A percentile compares a stretch with the other conserved stretches of the same genome.
phyloP scores from a whole-genome alignment of 2,797 vertebrate species.

The Poecile montanus region DNA sequence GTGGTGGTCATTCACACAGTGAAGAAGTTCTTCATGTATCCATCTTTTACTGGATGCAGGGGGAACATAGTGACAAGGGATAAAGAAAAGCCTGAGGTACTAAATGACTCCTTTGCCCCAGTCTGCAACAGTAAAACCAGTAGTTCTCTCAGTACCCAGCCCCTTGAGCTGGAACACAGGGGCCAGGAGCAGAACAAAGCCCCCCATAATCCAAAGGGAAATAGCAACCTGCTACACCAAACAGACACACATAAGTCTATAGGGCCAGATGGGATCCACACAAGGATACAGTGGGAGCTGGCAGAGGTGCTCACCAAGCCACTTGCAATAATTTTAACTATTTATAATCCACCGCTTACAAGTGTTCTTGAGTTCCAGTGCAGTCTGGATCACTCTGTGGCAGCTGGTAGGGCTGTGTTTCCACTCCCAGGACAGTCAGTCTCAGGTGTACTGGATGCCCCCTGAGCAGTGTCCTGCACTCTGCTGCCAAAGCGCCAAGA shows the following conservation, averaged over 20 bases:
- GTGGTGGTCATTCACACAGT: background rate
- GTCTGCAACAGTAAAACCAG: background rate
- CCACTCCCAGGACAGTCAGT: background rate
- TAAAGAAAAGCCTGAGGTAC: background rate
- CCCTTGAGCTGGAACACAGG: background rate
- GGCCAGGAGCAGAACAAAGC: rapidly evolving
- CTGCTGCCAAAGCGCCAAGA: background rate
- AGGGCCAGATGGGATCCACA: background rate
- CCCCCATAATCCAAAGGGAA: background rate
- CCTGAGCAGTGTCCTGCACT: background rate
- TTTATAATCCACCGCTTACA: background rate
- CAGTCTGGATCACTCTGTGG: background rate
- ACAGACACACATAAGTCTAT: background rate
- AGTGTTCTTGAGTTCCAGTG: background rate
- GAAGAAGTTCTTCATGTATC: background rate
- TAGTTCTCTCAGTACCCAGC: background rate
- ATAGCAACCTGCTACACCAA: background rate
- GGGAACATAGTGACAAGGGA: background rate
- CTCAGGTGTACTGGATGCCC: background rate
- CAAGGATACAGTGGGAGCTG: background rate
- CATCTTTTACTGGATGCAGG: background rate
- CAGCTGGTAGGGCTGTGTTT: background rate
- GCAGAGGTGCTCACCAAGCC: background rate
- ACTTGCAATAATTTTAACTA: background rate
- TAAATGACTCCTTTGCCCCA: background rate